phyloP scores from a whole-genome alignment of 1,140 invertebrate genomes.

The Anastatus disparis region DNA sequence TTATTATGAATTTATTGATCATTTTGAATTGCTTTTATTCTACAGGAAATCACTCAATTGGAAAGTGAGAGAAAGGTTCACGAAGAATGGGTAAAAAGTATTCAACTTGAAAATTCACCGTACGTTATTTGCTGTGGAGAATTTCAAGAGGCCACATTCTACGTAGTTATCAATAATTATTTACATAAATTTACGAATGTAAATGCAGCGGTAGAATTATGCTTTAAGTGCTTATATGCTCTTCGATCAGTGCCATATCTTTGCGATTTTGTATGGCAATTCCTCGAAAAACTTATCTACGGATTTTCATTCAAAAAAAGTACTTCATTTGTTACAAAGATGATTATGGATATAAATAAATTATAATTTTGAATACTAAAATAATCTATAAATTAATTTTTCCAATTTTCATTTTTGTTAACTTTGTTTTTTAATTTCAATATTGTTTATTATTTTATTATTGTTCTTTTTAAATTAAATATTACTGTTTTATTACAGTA shows the following conservation, averaged over 20 bases:
- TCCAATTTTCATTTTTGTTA: too few relatives aligned
- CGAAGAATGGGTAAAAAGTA: background rate
- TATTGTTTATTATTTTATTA: too few relatives aligned
- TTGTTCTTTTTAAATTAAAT: too few relatives aligned
- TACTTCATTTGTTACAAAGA: background rate
- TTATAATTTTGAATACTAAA: too few relatives aligned
- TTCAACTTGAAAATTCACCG: background rate
- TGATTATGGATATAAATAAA: background rate
- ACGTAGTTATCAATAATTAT: background rate
- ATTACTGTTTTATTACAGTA: too few relatives aligned
- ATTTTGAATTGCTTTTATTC: background rate
- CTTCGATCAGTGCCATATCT: background rate
- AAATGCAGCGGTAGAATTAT: background rate
- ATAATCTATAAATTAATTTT: too few relatives aligned
- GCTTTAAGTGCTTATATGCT: background rate
- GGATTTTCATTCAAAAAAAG: background rate
- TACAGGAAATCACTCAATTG: background rate
- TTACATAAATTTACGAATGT: background rate
- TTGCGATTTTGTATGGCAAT: background rate
- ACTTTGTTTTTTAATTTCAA: too few relatives aligned
- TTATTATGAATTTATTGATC: too few relatives aligned
- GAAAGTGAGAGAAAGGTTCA: background rate
- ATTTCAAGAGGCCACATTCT: background rate
- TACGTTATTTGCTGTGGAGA: background rate
- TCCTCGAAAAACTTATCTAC: background rate